phyloP scores from a whole-genome alignment of 2,113 vertebrate species.

The Anhinga rufa region DNA sequence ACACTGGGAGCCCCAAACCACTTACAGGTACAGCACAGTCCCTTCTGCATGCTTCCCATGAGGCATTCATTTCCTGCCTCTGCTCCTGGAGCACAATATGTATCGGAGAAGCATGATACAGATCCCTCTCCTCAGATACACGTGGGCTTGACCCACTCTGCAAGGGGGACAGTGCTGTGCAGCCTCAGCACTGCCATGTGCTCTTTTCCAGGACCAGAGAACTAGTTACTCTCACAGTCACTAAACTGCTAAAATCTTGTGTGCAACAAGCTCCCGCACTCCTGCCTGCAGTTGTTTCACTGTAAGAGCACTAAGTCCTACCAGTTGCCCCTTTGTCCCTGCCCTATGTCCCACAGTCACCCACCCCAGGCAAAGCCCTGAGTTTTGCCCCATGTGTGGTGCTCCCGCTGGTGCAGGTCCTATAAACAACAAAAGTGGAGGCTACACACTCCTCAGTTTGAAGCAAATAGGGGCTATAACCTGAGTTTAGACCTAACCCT shows the following conservation, averaged over 20 bases:
- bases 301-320: not conserved
- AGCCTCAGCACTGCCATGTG: not conserved
- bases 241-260: not conserved
- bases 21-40: accelerated
- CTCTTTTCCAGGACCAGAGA: not conserved
- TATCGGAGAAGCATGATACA: not conserved
- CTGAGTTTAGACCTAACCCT: not conserved
- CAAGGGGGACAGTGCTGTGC: not conserved
- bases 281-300: not conserved
- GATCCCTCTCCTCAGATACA: not conserved
- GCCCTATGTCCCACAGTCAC: accelerated
- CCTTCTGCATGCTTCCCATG: not conserved
- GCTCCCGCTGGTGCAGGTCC: not conserved
- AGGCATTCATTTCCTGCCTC: not conserved
- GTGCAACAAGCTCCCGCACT: not conserved
- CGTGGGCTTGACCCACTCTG: not conserved
- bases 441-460: not conserved
- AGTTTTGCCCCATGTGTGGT: not conserved
- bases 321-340: not conserved
- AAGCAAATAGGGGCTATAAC: not conserved
- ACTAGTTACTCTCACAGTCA: not conserved
- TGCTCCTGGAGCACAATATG: not conserved
- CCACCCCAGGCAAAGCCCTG: not conserved
- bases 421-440: not conserved
- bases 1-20: not conserved